Evolutionary conservation across 2,113 vertebrate species (phyloP).

Genomic region (Ctenodactylus gundi): DNA sequence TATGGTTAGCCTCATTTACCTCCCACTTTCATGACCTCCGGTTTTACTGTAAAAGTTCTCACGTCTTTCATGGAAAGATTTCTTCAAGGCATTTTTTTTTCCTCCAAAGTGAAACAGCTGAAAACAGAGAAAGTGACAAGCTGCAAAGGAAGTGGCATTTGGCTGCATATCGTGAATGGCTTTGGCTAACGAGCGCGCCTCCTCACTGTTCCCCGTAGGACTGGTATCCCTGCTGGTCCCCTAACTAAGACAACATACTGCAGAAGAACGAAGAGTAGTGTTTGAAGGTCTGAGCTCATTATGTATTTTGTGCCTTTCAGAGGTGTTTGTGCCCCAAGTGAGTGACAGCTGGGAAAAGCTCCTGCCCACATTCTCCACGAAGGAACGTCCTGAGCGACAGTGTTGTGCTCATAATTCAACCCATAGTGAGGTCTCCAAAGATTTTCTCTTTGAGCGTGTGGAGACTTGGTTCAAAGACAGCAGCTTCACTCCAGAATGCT

Average conservation of each 20-base stretch:
- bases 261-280: background rate
- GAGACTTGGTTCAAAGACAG: background rate
- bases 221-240: background rate
- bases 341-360: slow-evolving; percentile 38
- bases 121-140: slow-evolving; percentile 16
- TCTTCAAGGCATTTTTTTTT: background rate
- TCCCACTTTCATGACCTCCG: background rate
- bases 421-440: background rate
- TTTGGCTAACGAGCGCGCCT: slow-evolving; percentile 18
- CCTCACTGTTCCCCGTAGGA: background rate
- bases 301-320: slow-evolving; percentile 8
- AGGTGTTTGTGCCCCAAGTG: slow-evolving; percentile 34
- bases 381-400: slow-evolving; percentile 6
- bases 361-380: background rate
- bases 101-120: background rate
- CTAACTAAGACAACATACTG: slow-evolving; percentile 22
- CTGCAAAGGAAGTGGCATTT: background rate
- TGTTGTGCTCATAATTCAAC: background rate
- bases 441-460: background rate
- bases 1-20: too few species aligned
- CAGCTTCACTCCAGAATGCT: background rate
- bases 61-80: background rate
- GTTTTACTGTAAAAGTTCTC: background rate
- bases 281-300: background rate
- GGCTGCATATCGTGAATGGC: background rate